phyloP scores from a whole-genome alignment of 2,113 vertebrate genomes.

The Thamnophis sirtalis region DNA sequence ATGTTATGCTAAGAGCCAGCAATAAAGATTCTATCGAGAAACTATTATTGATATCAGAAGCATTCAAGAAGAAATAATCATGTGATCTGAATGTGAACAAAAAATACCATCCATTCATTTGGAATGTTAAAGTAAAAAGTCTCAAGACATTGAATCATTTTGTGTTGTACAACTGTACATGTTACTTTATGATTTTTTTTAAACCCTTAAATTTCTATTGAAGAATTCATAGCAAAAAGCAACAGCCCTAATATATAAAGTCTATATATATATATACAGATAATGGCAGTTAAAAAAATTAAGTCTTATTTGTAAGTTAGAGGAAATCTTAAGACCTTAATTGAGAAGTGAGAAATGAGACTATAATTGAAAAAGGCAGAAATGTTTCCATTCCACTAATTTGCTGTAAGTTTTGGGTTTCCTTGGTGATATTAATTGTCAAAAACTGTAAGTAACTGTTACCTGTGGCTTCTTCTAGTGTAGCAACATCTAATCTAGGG shows the following conservation, averaged over 20 bases:
- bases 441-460: constrained; percentile 56
- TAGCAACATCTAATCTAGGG: constrained; percentile 92
- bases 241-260: background rate
- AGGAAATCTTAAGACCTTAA: background rate
- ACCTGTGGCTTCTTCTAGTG: constrained; percentile 93
- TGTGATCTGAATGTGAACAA: background rate
- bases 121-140: background rate
- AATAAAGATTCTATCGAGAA: background rate
- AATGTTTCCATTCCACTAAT: background rate
- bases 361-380: background rate
- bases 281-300: background rate
- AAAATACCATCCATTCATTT: background rate
- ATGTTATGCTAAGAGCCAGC: background rate
- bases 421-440: constrained; percentile 46
- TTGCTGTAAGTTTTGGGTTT: background rate
- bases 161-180: background rate
- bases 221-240: background rate
- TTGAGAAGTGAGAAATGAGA: background rate
- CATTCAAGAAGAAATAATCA: constrained; percentile 9
- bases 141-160: background rate
- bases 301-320: background rate
- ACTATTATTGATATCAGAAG: background rate
- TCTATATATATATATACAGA: too few species aligned
- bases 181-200: background rate
- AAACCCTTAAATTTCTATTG: background rate